Percentiles rank a stretch among this genome's conserved stretches.
phyloP scores from a whole-genome alignment of 30 jellyfish, hydroid and myxozoan genomes.

The Phacellophora camtschatica region DNA sequence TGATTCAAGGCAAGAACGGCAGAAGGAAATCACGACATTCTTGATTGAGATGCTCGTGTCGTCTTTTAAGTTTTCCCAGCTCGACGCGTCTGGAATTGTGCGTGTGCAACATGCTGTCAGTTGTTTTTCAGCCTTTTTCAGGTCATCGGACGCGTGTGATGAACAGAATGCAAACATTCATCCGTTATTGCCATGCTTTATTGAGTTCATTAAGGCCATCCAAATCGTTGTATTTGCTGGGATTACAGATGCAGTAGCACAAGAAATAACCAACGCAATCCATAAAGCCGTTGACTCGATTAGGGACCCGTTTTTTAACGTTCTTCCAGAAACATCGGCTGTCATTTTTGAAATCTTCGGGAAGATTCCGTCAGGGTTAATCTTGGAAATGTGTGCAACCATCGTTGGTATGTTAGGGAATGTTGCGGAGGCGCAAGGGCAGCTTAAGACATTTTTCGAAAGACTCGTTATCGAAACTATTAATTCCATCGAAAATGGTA shows the following conservation, averaged over 20 bases:
- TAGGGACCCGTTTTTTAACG: constrained; percentile 65
- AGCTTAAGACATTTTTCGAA: constrained; percentile 28
- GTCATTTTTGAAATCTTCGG: constrained; percentile 37
- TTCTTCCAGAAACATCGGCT: constrained; percentile 46
- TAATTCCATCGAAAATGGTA: constrained; percentile 28
- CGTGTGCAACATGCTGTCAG: constrained; percentile 57
- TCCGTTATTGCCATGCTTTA: constrained; percentile 48
- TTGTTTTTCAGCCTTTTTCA: constrained; percentile 63
- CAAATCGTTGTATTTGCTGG: not conserved
- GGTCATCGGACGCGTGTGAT: constrained; percentile 77
- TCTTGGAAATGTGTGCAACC: constrained; percentile 62
- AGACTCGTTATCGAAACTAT: constrained; percentile 26
- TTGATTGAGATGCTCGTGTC: constrained; percentile 32
- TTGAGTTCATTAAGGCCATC: constrained; percentile 22
- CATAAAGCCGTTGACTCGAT: constrained; percentile 72
- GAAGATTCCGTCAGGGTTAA: constrained; percentile 43
- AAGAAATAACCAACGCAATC: constrained; percentile 58
- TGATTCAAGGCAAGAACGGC: constrained; percentile 39
- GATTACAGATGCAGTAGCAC: constrained; percentile 31
- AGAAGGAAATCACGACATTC: constrained; percentile 37
- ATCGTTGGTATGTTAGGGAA: constrained; percentile 76
- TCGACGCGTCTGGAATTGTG: constrained; percentile 40
- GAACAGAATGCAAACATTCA: constrained; percentile 5
- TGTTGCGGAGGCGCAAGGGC: constrained; percentile 20
- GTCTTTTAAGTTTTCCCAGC: constrained; percentile 23